Base-by-base conservation (phyloP, 2,797 vertebrate species). In the Merluccius polli region DNA sequence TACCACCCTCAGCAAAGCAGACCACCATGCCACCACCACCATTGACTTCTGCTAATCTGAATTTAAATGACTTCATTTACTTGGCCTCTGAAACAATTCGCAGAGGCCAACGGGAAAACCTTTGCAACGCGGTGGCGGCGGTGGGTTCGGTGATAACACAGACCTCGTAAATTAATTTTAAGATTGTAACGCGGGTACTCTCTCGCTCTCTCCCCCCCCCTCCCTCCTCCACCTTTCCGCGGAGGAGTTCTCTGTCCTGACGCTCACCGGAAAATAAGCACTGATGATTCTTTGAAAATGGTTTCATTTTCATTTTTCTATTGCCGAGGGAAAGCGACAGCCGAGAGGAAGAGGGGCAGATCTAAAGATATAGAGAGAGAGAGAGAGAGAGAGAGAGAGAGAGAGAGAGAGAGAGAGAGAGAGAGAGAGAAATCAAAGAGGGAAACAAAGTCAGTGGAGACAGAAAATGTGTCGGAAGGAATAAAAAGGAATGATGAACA, bases 21-120 rank as follows among this genome's bases (percentile, higher is more conserved):
- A n/a, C 18, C 48, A 74, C 82, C 82, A 79, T 78, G 79, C 63
- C 27, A 73, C 63, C 27, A 73, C 63, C 29, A 69, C 59, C 21
- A 59, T 59, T 69, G 73, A 83, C 80, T 82, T 86, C 78, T 83
- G 86, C 87, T 87, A 88, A 89, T 91, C 86, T 84, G 80, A 89
- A 91, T 92, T 89, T 85, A 89, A 92, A 90, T 91, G 70, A 87
- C 85, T 89, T 92, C 52, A 91, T 90, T 91, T 89, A 83, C 83
- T 89, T 86, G 77, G 79, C 78, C 77, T 81, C 80, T 78, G 78
- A 87, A 89, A 88, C 84, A 88, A 89, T 85, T 71, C 78, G 69
- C 76, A 71, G 18, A 75, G 74, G 81, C 82, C 71, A 78, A 86
- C 73, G 27, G 31, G 73, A 84, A 87, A 78, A 30, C 5, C 73